Conservation (phyloP, 2,113 vertebrate species). For the Mesitornis unicolor region DNA sequence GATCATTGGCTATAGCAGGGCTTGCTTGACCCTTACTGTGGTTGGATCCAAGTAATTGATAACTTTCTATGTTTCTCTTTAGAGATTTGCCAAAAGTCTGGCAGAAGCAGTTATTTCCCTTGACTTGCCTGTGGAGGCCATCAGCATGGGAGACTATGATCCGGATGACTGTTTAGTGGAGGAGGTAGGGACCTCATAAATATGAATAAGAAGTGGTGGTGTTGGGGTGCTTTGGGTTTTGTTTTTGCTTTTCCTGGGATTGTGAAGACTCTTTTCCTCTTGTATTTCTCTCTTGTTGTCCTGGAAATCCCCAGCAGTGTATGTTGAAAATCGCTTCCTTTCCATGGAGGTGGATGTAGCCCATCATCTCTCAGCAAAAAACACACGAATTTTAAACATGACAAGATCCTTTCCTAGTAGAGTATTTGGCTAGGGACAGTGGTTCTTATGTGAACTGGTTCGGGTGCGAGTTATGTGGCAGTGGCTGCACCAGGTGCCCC, state of each 20-base stretch:
- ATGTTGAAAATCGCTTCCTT: not conserved
- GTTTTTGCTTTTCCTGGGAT: not conserved
- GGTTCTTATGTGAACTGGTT: not conserved
- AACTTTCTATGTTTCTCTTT: not conserved
- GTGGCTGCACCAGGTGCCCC: not conserved
- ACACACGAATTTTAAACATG: not conserved
- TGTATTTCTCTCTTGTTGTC: not conserved
- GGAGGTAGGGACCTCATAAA: constrained; percentile 77
- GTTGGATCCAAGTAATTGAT: not conserved
- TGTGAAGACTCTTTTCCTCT: not conserved
- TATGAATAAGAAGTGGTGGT: not conserved
- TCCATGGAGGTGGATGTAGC: fast-evolving
- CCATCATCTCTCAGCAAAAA: not conserved
- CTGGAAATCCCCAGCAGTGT: not conserved
- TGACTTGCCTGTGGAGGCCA: constrained; percentile 74
- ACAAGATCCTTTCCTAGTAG: too few species aligned
- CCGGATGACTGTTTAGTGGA: constrained; percentile 87
- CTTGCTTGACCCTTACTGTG: not conserved
- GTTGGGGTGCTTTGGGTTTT: too few species aligned
- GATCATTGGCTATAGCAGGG: not conserved
- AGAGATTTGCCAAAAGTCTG: constrained; percentile 86
- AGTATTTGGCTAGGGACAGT: not conserved
- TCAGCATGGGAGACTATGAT: constrained; percentile 87
- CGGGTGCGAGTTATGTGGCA: not conserved
- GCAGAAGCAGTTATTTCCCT: constrained; percentile 73